Base-by-base conservation (phyloP, 1,140 invertebrate genomes). In the Pseudomyrmex gracilis region DNA sequence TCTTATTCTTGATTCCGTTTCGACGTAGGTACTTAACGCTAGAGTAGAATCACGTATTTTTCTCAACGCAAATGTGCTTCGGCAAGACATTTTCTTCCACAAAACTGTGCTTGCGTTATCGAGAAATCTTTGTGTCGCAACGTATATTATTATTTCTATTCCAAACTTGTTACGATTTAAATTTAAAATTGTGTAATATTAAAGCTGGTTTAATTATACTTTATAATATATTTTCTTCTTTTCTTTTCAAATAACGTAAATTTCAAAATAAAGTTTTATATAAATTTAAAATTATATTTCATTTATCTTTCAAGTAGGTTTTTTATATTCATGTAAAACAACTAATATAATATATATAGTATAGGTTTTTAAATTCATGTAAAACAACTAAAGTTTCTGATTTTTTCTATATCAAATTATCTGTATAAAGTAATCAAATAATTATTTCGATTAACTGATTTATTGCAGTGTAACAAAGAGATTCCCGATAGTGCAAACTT, bases 1-100 rank as follows among this genome's bases (percentile, higher is more conserved):
- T 22, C 20, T 34, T 45, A 82, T 45, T 58, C 57, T 82, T 61
- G 70, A 82, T 82, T 82, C 78, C 74, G 78, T 76, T 83, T 83
- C 73, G n/a, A 67, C 47, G 43, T 83, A 83, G 73, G 1, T 66
- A 83, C 12, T 66, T 64, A 58, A 49, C 47, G 70, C 78, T 82
- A 82, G 71, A 47, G 77, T 67, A 82, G 71, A 47, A 60, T 67
- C 49, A 76, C 58, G 9, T 74, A 82, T 82, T 64, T 53, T 74
- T 63, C 70, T 74, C 47, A 53, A 53, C 24, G 58, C 78, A 82
- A 74, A 34, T 34, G 49, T 82, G 58, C 76, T 80, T 47, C 51
- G 76, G 76, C 70, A 74, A 45, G 22, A 74, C 70, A 61, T n/a
- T 82, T 58, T 80, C 57, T 74, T 82, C 78, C 78, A 73, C 57